phyloP scores from a whole-genome alignment of 1,140 invertebrate genomes.

The Calephelis virginiensis region DNA sequence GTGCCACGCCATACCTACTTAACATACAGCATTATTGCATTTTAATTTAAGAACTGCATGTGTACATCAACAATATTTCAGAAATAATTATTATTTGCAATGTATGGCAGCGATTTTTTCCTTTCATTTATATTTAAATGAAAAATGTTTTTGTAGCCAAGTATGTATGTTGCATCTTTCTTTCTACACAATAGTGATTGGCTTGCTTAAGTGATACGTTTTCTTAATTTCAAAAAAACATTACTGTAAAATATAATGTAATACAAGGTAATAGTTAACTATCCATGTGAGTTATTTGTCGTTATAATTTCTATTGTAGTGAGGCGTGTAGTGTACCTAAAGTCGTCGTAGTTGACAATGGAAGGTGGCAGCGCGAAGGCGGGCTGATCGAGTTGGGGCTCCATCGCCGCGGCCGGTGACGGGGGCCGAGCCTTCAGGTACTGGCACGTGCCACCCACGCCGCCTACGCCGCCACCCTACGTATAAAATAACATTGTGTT shows the following conservation, averaged over 20 bases:
- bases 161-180: too few species aligned
- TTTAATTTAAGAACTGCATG: background rate
- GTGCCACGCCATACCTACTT: slow-evolving; percentile 17
- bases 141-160: too few species aligned
- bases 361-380: slow-evolving; percentile 57
- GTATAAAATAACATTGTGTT: too few species aligned
- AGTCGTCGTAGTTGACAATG: slow-evolving; percentile 47
- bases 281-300: too few species aligned
- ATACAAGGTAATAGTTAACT: too few species aligned
- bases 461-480: background rate
- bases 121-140: too few species aligned
- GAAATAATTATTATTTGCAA: too few species aligned
- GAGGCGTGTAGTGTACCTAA: slow-evolving; percentile 33
- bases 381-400: slow-evolving; percentile 40
- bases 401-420: slow-evolving; percentile 38
- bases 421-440: slow-evolving; percentile 36
- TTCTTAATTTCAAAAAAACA: background rate
- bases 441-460: slow-evolving; percentile 23
- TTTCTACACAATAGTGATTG: too few species aligned
- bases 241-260: background rate
- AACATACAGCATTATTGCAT: background rate
- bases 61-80: too few species aligned
- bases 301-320: background rate
- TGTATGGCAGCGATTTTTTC: too few species aligned
- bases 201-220: too few species aligned